Percentiles rank a stretch among this genome's conserved stretches.
Conservation (phyloP, 2,797 vertebrate species). For the Malacoraja senta region DNA sequence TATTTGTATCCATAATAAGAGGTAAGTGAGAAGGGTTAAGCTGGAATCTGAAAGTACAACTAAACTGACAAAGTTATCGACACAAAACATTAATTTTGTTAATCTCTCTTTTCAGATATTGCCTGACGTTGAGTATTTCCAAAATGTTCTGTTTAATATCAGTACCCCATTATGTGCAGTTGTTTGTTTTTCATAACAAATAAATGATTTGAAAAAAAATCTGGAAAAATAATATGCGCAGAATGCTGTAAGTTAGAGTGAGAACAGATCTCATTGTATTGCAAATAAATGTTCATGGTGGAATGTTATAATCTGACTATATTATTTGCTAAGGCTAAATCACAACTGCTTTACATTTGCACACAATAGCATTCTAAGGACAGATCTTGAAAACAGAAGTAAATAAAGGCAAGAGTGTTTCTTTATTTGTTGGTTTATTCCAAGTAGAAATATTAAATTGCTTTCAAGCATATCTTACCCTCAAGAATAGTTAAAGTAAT, state of each 20-base stretch:
- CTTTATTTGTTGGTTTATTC: not conserved
- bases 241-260: not conserved
- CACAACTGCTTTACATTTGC: not conserved
- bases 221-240: not conserved
- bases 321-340: not conserved
- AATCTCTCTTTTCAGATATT: no score
- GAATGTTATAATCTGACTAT: not conserved
- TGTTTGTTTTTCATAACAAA: not conserved
- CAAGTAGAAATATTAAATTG: not conserved
- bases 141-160: no score
- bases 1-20: not conserved
- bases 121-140: no score
- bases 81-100: no score
- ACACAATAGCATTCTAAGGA: not conserved
- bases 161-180: no score
- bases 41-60: not conserved
- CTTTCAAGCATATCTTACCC: not conserved
- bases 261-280: not conserved
- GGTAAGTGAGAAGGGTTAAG: not conserved
- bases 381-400: not conserved
- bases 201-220: not conserved
- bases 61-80: no score
- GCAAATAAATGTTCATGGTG: not conserved
- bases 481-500: constrained; percentile 4
- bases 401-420: not conserved